Evolutionary conservation across 2,888 invertebrate genomes (phyloP).

Genomic region (Brachypalpus laphriformis): DNA sequence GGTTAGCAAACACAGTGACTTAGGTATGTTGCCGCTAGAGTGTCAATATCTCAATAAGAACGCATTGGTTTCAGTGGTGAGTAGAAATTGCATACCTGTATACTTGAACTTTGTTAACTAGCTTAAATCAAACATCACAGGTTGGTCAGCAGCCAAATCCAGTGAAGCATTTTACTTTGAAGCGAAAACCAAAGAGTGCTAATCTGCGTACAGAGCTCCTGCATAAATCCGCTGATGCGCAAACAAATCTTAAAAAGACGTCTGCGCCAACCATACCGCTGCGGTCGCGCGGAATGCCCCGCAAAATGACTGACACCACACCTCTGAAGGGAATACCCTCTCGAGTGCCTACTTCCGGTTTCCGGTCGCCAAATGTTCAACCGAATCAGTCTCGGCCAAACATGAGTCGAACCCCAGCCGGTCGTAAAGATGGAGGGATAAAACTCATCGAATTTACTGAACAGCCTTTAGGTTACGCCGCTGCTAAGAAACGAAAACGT

Average conservation of each 20-base stretch:
- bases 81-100: slow-evolving; percentile 42
- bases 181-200: slow-evolving; percentile 97
- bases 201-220: slow-evolving; percentile 93
- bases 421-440: slow-evolving; percentile 94
- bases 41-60: slow-evolving; percentile 98
- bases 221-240: slow-evolving; percentile 95
- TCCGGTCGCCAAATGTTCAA: slow-evolving; percentile 83
- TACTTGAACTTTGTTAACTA: not conserved
- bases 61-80: slow-evolving; percentile 93
- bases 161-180: slow-evolving; percentile 95
- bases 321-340: slow-evolving; percentile 96
- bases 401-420: slow-evolving; percentile 86
- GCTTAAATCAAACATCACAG: slow-evolving; percentile 80
- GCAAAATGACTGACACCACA: slow-evolving; percentile 98
- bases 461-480: slow-evolving; percentile 92
- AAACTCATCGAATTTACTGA: slow-evolving; percentile 97
- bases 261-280: slow-evolving; percentile 95
- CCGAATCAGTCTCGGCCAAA: slow-evolving; percentile 83
- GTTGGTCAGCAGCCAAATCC: slow-evolving; percentile 92
- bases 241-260: slow-evolving; percentile 93
- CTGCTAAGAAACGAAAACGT: slow-evolving; percentile 93
- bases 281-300: slow-evolving; percentile 93
- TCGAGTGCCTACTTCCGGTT: slow-evolving; percentile 88
- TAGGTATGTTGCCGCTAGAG: slow-evolving; percentile 95
- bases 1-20: slow-evolving; percentile 92